Evolutionary conservation across 2,797 vertebrate species (phyloP).

Genomic region (Podarcis siculus): DNA sequence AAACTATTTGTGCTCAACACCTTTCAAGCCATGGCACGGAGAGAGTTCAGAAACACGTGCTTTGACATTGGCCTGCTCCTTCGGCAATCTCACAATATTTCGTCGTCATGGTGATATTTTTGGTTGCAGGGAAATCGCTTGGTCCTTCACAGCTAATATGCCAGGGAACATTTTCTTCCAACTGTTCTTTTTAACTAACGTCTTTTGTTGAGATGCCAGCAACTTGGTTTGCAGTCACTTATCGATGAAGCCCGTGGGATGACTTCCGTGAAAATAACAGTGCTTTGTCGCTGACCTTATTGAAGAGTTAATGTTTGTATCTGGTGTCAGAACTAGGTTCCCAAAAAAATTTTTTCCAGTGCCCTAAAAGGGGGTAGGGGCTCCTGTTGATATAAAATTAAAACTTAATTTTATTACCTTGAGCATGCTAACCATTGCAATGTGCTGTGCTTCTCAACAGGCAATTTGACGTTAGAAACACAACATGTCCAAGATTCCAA

Average conservation of each 20-base stretch:
- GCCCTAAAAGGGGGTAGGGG: neutral
- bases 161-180: conserved; percentile 40
- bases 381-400: neutral
- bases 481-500: conserved; percentile 98
- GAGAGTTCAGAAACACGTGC: neutral
- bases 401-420: neutral
- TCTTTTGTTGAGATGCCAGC: conserved; percentile 30
- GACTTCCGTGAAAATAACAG: neutral
- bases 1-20: neutral
- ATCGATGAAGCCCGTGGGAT: neutral
- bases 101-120: conserved; percentile 29
- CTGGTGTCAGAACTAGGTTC: neutral
- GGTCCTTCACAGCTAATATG: neutral
- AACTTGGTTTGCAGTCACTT: conserved; percentile 3
- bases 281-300: neutral
- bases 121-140: conserved; percentile 20
- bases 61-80: conserved; percentile 3
- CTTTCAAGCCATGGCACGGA: neutral
- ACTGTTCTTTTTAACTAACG: conserved; percentile 32
- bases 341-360: neutral
- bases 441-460: conserved; percentile 55
- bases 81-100: conserved; percentile 14
- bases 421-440: neutral
- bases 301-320: neutral
- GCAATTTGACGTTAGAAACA: conserved; percentile 85